Percentiles rank a stretch among this genome's conserved stretches.
Evolutionary conservation across 2,113 vertebrate genomes (phyloP).

Genomic region (Meles meles): DNA sequence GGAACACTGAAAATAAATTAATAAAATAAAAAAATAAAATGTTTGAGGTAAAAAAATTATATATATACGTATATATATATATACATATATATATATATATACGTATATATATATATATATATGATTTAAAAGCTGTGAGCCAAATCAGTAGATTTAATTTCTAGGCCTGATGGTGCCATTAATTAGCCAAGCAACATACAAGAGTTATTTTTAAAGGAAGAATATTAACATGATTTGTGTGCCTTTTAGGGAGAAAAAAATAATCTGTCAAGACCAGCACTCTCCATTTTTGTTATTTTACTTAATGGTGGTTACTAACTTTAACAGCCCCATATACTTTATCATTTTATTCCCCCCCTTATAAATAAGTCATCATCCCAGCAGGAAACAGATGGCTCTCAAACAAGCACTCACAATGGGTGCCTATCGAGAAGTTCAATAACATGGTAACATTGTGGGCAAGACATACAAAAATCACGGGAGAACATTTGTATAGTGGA

Average conservation of each 20-base stretch:
- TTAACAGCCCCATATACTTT: not conserved
- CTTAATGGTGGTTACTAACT: not conserved
- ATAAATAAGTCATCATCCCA: not conserved
- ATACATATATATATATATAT: not conserved
- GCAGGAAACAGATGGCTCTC: not conserved
- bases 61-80: too few relatives aligned
- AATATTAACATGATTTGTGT: too few relatives aligned
- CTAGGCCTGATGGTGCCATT: not conserved
- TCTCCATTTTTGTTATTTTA: not conserved
- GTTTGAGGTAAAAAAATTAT: too few relatives aligned
- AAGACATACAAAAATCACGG: too few relatives aligned
- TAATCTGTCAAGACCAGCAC: fast-evolving
- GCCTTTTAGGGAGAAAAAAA: fast-evolving
- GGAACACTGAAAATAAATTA: too few relatives aligned
- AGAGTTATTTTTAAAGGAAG: not conserved
- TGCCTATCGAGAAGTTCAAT: too few relatives aligned
- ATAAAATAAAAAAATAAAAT: too few relatives aligned
- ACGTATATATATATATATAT: not conserved
- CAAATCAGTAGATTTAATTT: not conserved
- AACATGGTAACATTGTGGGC: fast-evolving
- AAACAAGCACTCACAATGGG: not conserved
- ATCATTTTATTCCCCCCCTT: not conserved
- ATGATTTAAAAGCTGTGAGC: not conserved
- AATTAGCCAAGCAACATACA: not conserved
- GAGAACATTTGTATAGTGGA: too few relatives aligned